Conservation (phyloP, 2,888 invertebrate species). For the Eupithecia pulchellata region DNA sequence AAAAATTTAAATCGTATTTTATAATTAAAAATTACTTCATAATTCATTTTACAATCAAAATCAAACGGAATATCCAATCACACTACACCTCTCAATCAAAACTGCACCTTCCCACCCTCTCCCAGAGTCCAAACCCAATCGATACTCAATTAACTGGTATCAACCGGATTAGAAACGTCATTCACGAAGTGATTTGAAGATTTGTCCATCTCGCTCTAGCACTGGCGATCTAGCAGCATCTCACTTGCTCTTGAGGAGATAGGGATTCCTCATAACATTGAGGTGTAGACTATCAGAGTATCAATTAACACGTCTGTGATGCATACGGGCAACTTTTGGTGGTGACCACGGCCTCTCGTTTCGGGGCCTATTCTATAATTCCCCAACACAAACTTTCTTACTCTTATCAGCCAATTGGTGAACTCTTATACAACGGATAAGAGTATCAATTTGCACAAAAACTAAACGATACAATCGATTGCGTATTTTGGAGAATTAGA, state of each 20-base stretch:
- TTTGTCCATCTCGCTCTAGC: slow-evolving; percentile 20
- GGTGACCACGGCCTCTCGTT: not conserved
- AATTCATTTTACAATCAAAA: not conserved
- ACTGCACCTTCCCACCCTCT: slow-evolving; percentile 22
- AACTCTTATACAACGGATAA: no score
- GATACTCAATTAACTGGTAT: slow-evolving; percentile 36
- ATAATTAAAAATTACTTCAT: no score
- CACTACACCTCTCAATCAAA: slow-evolving; percentile 25
- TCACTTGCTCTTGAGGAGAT: not conserved
- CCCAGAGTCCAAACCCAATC: slow-evolving; percentile 24
- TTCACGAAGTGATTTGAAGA: slow-evolving; percentile 29
- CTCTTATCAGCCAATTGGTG: no score
- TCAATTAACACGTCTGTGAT: not conserved
- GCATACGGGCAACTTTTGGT: not conserved
- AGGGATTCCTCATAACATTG: not conserved
- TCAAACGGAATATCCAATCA: not conserved
- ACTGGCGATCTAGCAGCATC: not conserved
- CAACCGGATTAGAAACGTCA: slow-evolving; percentile 38
- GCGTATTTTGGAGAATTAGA: no score
- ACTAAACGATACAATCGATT: no score
- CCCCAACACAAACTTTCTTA: no score
- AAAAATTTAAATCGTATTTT: no score
- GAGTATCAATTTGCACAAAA: no score
- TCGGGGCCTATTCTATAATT: no score
- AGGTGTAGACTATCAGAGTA: slow-evolving; percentile 4